Base-by-base conservation (phyloP, 2,113 vertebrate genomes). In the Pteropus alecto region DNA sequence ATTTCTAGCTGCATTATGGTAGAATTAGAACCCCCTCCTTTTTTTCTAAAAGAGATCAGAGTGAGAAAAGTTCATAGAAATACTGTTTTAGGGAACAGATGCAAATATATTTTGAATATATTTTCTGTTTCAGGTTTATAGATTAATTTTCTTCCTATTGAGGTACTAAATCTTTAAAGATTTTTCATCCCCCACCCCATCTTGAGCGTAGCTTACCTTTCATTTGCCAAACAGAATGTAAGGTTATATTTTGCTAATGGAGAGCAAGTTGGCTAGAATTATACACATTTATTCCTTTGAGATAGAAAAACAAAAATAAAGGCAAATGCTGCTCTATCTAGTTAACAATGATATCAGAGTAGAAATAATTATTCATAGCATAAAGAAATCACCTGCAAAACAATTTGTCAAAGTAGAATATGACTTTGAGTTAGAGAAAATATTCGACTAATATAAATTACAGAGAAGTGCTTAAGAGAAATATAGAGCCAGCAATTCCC, bases 351-450 rank as follows among this genome's bases (percentile, higher is more conserved):
- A 98, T 97, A 83, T 92, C 67, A 77, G 95, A 96, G 46, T 79
- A 94, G 93, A 98, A 97, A 98, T 98, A 98, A 98, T 98, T 98
- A 93, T 97, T 90, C 60, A 41, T 71, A 33, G 91, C 98, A 97
- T 68, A 63, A 92, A 97, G 92, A 98, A 96, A 96, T 89, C 84
- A 98, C 76, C 90, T 98, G 56, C 78, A 95, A 93, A 63, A 73
- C 12, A 93, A 73, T 97, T 97, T 98, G 89, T 98, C 89, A 98
- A 95, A 98, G 90, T 0, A 95, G 35, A 93, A 35, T 68, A 30
- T 94, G 83, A 95, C 73, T 97, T 41, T 93, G 60, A 97, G 87
- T 76, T 96, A 91, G n/a, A 97, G 67, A 82, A 97, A 97, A 97
- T 94, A 46, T 93, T 88, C 87, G 38, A 83, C 96, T 86, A 87